Conservation (phyloP, 2,888 invertebrate species). For the Rhyacophila evoluta region DNA sequence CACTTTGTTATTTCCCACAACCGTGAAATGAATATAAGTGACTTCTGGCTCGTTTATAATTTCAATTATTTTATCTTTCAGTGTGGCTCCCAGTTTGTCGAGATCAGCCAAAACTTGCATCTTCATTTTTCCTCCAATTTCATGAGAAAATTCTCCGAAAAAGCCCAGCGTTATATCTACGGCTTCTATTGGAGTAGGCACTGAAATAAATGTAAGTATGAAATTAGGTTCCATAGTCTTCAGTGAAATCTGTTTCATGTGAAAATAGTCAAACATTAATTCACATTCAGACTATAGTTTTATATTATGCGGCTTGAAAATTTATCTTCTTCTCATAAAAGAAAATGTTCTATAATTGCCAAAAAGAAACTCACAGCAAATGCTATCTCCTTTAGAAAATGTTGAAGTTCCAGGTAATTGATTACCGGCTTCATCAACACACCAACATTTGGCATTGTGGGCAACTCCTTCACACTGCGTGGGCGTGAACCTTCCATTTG, state of each 20-base stretch:
- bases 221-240: no score
- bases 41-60: conserved; percentile 68
- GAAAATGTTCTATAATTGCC: no score
- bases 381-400: conserved; percentile 71
- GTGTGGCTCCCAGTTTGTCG: conserved; percentile 62
- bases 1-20: conserved; percentile 80
- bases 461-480: conserved; percentile 77
- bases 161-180: conserved; percentile 82
- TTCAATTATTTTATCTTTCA: conserved; percentile 59
- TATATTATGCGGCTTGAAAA: no score
- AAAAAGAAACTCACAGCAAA: conserved; percentile 72
- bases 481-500: conserved; percentile 78
- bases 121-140: conserved; percentile 65
- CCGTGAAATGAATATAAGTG: conserved; percentile 71
- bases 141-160: conserved; percentile 71
- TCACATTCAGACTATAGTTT: no score
- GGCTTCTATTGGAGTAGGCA: conserved; percentile 78
- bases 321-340: no score
- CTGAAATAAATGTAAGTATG: conserved; percentile 67
- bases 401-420: conserved; percentile 74
- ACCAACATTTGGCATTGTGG: conserved; percentile 80
- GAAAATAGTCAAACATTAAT: no score
- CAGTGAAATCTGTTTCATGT: no score
- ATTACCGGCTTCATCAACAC: conserved; percentile 87
- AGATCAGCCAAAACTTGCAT: conserved; percentile 64